Conservation (phyloP, 2,113 vertebrate genomes). For the Psittacus erithacus region DNA sequence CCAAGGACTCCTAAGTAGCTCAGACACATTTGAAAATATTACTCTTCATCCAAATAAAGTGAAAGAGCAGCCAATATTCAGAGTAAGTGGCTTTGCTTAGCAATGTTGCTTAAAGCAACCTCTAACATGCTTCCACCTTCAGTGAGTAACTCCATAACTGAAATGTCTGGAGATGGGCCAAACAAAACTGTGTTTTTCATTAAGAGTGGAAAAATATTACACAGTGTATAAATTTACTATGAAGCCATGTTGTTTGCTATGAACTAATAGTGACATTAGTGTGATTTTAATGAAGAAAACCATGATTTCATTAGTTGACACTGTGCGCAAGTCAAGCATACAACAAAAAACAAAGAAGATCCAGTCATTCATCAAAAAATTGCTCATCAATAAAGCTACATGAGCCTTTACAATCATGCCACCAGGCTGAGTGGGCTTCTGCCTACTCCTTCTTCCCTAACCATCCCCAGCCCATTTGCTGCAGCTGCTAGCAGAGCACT, state of each 20-base stretch:
- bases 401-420: not conserved
- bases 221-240: slow-evolving; percentile 14
- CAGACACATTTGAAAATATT: slow-evolving; percentile 30
- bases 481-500: not conserved
- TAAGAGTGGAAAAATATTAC: slow-evolving; percentile 18
- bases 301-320: slow-evolving; percentile 26
- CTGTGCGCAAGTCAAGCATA: not conserved
- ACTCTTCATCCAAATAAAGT: slow-evolving; percentile 51
- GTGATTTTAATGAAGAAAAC: slow-evolving; percentile 45
- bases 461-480: rapidly evolving
- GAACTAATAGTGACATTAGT: slow-evolving; percentile 11
- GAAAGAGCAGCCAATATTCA: slow-evolving; percentile 37
- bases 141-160: not conserved
- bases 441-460: not conserved
- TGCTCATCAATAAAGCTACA: not conserved
- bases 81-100: slow-evolving; percentile 26
- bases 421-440: not conserved
- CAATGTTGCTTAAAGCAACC: slow-evolving; percentile 37
- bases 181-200: slow-evolving; percentile 59
- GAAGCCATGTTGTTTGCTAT: slow-evolving; percentile 14
- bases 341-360: slow-evolving; percentile 24
- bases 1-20: not conserved
- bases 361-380: not conserved
- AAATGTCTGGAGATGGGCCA: slow-evolving; percentile 29
- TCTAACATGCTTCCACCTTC: slow-evolving; percentile 40